These are phyloP conservation scores for Nycteola revayana DNA, from an alignment of 2,888 invertebrate species.

Conservation along the genomic window DNA sequence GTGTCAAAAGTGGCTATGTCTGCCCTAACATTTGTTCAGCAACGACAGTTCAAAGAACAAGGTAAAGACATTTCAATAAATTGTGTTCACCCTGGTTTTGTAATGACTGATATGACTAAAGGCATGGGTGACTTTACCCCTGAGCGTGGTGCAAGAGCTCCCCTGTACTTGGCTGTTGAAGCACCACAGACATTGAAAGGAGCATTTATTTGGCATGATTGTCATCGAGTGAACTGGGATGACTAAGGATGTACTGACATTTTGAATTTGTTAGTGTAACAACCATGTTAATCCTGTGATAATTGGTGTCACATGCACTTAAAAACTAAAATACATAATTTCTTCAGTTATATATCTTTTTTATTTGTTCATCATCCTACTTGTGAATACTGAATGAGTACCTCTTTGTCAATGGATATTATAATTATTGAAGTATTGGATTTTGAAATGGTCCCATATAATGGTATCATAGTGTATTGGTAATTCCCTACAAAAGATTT, in stretches of 20 bases:
- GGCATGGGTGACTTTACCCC: slow-evolving; percentile 74
- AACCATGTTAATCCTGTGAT: slow-evolving; percentile 73
- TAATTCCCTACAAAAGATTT: too few species aligned
- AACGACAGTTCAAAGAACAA: slow-evolving; percentile 72
- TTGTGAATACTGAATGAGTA: too few species aligned
- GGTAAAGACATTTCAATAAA: slow-evolving; percentile 70
- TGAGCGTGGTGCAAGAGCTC: slow-evolving; percentile 68
- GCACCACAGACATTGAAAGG: slow-evolving; percentile 72
- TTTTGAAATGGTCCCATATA: too few species aligned
- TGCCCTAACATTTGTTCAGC: slow-evolving; percentile 74
- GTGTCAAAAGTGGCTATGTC: slow-evolving; percentile 76
- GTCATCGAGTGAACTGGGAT: slow-evolving; percentile 77
- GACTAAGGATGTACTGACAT: slow-evolving; percentile 58
- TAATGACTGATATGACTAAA: slow-evolving; percentile 77
- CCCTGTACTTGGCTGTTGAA: slow-evolving; percentile 67
- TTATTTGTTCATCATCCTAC: slow-evolving; percentile 31
- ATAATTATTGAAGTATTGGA: too few species aligned
- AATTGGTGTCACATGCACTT: slow-evolving; percentile 74
- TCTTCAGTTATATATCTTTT: slow-evolving; percentile 52
- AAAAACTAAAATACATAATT: slow-evolving; percentile 69
- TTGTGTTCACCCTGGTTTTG: slow-evolving; percentile 77
- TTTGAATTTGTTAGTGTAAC: slow-evolving; percentile 46
- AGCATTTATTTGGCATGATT: slow-evolving; percentile 75
- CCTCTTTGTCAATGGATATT: too few species aligned
- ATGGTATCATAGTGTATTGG: too few species aligned